A percentile compares a stretch with the other conserved stretches of the same genome.
phyloP scores from a whole-genome alignment of 2,113 vertebrate species.

The Hydrochoerus hydrochaeris region DNA sequence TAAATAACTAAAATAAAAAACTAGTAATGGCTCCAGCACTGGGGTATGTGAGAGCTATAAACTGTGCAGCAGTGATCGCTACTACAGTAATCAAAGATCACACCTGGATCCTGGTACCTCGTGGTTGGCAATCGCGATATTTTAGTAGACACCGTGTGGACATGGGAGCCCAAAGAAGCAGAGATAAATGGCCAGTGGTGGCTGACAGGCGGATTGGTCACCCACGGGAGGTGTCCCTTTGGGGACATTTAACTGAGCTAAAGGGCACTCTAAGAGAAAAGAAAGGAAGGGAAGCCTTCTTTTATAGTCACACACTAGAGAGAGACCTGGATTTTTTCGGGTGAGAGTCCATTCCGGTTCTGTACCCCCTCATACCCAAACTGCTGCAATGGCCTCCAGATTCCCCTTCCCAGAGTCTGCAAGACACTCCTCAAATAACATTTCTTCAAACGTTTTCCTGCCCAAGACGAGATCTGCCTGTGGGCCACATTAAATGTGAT shows the following conservation, averaged over 20 bases:
- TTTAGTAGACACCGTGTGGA: neutral
- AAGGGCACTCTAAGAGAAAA: neutral
- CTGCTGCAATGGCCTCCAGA: neutral
- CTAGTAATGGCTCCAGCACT: neutral
- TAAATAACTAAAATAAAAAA: constrained; percentile 5
- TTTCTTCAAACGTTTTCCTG: neutral
- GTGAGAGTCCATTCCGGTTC: neutral
- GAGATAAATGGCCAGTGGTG: neutral
- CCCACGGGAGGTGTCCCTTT: neutral
- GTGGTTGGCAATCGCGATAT: neutral
- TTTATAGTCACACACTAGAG: neutral
- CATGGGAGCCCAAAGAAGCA: neutral
- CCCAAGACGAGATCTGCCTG: neutral
- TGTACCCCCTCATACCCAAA: neutral
- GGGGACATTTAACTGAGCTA: neutral
- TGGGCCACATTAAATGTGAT: constrained; percentile 6
- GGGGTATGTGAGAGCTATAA: neutral
- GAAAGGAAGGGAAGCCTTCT: neutral
- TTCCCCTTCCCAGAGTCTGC: neutral
- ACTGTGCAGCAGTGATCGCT: neutral
- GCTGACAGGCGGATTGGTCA: neutral
- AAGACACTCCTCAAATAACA: neutral
- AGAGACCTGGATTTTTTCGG: neutral
- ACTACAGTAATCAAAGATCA: neutral
- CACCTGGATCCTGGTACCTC: neutral